phyloP scores from a whole-genome alignment of 2,113 vertebrate species.

The Catharus fuscescens region DNA sequence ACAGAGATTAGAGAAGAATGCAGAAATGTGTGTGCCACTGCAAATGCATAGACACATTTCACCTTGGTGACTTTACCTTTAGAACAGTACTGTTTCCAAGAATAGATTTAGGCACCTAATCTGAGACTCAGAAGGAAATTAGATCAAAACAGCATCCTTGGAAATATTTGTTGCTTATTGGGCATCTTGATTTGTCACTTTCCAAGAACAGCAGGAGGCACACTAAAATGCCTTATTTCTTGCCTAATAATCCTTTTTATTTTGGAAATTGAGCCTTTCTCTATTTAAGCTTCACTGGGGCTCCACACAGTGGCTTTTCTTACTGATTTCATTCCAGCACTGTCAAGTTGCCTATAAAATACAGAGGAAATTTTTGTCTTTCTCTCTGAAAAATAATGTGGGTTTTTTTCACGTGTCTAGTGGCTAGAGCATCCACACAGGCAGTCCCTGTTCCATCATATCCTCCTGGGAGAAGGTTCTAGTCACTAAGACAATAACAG shows the following conservation, averaged over 20 bases:
- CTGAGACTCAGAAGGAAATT: neutral
- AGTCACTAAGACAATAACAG: neutral
- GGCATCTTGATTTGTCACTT: neutral
- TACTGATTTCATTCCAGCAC: neutral
- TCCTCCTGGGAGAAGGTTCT: neutral
- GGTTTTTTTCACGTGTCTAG: fast-evolving
- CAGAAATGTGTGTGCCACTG: neutral
- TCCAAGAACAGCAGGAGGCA: neutral
- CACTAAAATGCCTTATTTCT: neutral
- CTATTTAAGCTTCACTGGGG: neutral
- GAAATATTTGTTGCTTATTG: neutral
- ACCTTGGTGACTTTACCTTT: neutral
- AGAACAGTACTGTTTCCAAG: neutral
- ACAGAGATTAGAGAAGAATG: neutral
- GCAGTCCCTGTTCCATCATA: neutral
- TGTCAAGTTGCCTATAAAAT: neutral
- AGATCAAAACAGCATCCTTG: neutral
- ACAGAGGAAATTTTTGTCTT: neutral
- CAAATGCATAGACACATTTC: neutral
- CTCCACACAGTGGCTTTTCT: neutral
- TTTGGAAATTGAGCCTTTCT: neutral
- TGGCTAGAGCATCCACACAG: neutral
- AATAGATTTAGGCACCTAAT: neutral
- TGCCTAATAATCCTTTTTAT: neutral
- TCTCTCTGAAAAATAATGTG: neutral